Conservation (phyloP, 23 tunicate genomes). For the Clavelina lepadiformis region DNA sequence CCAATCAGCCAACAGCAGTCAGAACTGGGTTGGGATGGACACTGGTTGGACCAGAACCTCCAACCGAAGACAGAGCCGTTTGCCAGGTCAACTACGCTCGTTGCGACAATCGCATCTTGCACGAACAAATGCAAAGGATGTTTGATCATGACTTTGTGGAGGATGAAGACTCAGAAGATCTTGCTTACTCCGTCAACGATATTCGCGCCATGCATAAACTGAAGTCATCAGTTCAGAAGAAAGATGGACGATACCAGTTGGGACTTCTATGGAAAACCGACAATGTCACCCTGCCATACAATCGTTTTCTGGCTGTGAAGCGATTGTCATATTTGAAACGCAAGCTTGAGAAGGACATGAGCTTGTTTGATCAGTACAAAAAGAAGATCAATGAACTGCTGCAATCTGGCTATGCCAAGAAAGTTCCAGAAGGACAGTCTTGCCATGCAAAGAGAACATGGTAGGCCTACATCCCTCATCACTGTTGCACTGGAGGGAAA, state of each 20-base stretch:
- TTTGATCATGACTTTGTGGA: no score
- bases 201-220: no score
- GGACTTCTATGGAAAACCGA: conserved; percentile 25
- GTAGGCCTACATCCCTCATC: conserved; percentile 33
- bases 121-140: no score
- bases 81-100: no score
- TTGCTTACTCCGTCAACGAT: no score
- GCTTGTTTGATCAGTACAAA: not conserved
- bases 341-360: not conserved
- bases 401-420: conserved; percentile 6
- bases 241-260: conserved; percentile 20
- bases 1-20: no score
- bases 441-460: not conserved
- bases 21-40: no score
- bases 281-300: conserved; percentile 17
- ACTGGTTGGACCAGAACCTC: no score
- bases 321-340: conserved; percentile 10
- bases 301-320: conserved; percentile 8
- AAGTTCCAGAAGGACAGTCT: not conserved
- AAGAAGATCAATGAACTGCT: conserved; percentile 8
- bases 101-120: no score
- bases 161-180: no score
- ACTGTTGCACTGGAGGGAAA: conserved; percentile 5
- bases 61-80: no score
- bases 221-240: not conserved